Evolutionary conservation across 1,140 invertebrate genomes (phyloP), one percentile per base, ranked within the genome.

Genomic region (Drosophila burlai): DNA sequence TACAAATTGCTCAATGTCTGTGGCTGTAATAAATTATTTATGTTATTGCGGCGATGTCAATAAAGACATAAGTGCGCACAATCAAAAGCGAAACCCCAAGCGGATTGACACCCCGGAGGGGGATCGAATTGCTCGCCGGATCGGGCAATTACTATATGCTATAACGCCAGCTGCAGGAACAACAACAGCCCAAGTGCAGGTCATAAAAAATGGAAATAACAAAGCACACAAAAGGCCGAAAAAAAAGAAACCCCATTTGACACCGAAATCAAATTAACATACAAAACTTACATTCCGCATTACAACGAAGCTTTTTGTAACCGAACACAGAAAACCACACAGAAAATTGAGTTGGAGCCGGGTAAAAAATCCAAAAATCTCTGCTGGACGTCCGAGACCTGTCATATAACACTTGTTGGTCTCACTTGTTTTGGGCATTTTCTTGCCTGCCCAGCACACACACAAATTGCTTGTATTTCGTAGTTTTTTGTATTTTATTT

Each of bases 241-340:
- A 13, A 45, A 18, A 46, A 46, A 46, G 18, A 46, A 46, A 46
- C 6, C 45, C 45, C 66, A 89, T 89, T 89, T 89, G 84, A 87
- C 84, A 89, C 84, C 84, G 49, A 87, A 87, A 89, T 89, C 84
- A 87, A 83, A 87, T 87, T 87, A 87, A 87, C 84, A 87, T 89
- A 89, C 80, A 87, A 71, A 75, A 87, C 84, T 75, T 74, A 89
- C 84, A 89, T 52, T 73, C 55, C 71, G 59, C 55, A 65, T 69
- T 69, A 78, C 69, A 81, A 45, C 36, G 46, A 71, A 64, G 49
- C 73, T 76, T 76, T 76, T 76, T 76, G 72, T 75, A 24, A 16
- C 21, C 74, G 16, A 62, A 40, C 63, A 68, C 26, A 40, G 29
- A 43, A 45, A 66, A 52, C 47, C 57, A 54, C 67, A 76, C 54